Conservation (phyloP, 2,888 invertebrate genomes). For the Cybosia mesomella region DNA sequence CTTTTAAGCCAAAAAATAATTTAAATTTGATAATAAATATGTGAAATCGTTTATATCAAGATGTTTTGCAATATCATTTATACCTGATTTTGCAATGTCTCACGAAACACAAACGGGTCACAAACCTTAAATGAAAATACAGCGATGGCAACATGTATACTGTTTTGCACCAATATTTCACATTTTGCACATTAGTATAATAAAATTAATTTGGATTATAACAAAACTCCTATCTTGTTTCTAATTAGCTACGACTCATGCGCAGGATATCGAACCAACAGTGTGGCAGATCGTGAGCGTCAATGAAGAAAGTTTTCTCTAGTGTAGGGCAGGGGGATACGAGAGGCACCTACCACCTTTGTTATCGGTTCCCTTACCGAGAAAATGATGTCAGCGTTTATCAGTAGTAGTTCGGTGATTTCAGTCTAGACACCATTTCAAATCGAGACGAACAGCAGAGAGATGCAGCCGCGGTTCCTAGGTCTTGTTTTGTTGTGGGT, state of each 20-base stretch:
- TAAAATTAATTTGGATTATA: neutral
- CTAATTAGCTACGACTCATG: conserved; percentile 27
- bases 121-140: neutral
- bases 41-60: no score
- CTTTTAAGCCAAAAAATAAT: no score
- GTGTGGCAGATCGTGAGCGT: conserved; percentile 29
- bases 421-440: conserved; percentile 57
- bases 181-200: conserved; percentile 4
- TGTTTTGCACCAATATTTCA: conserved; percentile 24
- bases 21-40: no score
- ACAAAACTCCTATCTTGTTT: conserved; percentile 10
- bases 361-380: conserved; percentile 31
- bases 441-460: conserved; percentile 69
- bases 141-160: neutral
- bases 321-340: conserved; percentile 22
- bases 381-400: conserved; percentile 62
- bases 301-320: conserved; percentile 27
- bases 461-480: conserved; percentile 77
- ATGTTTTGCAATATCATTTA: no score
- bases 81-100: neutral
- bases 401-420: conserved; percentile 53
- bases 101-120: neutral
- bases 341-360: conserved; percentile 27
- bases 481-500: conserved; percentile 63
- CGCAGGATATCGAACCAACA: conserved; percentile 35